Evolutionary conservation across 92 coral and sea anemone genomes (phyloP), one percentile per base, ranked within the genome.

Genomic region (Epizoanthus fatuus): DNA sequence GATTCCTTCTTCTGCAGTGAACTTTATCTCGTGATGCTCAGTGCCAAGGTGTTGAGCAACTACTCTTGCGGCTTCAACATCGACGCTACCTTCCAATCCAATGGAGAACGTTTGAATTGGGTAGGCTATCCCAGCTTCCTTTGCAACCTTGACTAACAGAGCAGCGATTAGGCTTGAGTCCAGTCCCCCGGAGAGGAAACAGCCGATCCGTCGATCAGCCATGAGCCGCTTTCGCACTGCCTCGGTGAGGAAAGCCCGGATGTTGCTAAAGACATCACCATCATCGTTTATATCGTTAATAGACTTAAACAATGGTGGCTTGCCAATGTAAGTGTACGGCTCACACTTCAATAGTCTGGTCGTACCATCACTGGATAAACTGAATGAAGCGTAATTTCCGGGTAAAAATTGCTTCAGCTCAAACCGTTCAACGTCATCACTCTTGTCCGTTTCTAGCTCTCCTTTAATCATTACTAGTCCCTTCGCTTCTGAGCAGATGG

Each of bases 41-140:
- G 95, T 94, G 13, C 93, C 93, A 74, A 95, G 93, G 37, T 95
- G 94, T 55, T 86, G 66, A 6, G 98, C 96, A 32, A 95, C 98
- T 81, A 87, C 86, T 8, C 93, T 90, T 7, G 98, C 98, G 12
- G 98, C 98, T 55, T 87, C 86, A 7, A 95, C 97, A 93, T 95
- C 98, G n/a, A 96, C 88, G 73, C 99, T 97, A 56, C 98, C 98
- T 69, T 90, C 95, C 98, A 97, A 95, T 8, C 99, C 99, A 40
- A 94, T 93, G 29, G 99, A 97, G 91, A 97, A 97, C 35, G 99
- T 97, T 85, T 97, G 99, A 87, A 97, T 97, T n/a, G 98, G 99
- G 75, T 97, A 97, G 55, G 89, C 92, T 63, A 97, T 97, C 47
- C 99, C 99, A 76, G 85, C 65, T 63, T 97, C 97, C 74, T 96